These are phyloP conservation scores for Drosophila pachea DNA, from an alignment of 1,140 invertebrate species.

Conservation along the genomic window DNA sequence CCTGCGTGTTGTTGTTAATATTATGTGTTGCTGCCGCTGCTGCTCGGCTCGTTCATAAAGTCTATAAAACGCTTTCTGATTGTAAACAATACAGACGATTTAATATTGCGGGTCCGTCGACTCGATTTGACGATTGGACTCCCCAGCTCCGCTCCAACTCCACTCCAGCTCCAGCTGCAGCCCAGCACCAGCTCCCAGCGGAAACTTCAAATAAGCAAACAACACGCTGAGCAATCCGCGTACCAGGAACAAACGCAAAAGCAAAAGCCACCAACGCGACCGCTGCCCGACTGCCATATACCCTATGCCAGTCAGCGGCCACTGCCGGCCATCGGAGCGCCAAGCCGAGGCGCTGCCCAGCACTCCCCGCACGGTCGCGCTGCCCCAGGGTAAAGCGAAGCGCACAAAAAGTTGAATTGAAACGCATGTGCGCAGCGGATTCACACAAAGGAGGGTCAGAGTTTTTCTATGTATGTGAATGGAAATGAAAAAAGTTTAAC, in stretches of 20 bases:
- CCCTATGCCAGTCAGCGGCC: background rate
- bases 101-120: slow-evolving; percentile 67
- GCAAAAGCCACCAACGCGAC: background rate
- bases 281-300: background rate
- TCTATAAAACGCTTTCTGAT: slow-evolving; percentile 76
- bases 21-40: slow-evolving; percentile 20
- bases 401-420: slow-evolving; percentile 64
- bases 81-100: slow-evolving; percentile 77
- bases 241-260: slow-evolving; percentile 57
- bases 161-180: slow-evolving; percentile 19
- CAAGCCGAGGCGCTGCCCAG: no score
- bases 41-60: slow-evolving; percentile 58
- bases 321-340: no score
- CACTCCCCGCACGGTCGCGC: background rate
- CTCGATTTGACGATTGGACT: slow-evolving; percentile 28
- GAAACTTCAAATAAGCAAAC: slow-evolving; percentile 76
- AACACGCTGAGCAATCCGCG: slow-evolving; percentile 68
- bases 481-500: slow-evolving; percentile 75
- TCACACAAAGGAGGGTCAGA: slow-evolving; percentile 34
- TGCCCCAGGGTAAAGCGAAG: background rate
- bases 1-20: slow-evolving; percentile 7
- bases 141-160: slow-evolving; percentile 31
- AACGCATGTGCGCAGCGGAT: slow-evolving; percentile 70
- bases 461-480: slow-evolving; percentile 59
- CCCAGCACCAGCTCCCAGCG: slow-evolving; percentile 58